Base-by-base conservation (phyloP, 1,140 invertebrate species). In the Eumaeus atala region DNA sequence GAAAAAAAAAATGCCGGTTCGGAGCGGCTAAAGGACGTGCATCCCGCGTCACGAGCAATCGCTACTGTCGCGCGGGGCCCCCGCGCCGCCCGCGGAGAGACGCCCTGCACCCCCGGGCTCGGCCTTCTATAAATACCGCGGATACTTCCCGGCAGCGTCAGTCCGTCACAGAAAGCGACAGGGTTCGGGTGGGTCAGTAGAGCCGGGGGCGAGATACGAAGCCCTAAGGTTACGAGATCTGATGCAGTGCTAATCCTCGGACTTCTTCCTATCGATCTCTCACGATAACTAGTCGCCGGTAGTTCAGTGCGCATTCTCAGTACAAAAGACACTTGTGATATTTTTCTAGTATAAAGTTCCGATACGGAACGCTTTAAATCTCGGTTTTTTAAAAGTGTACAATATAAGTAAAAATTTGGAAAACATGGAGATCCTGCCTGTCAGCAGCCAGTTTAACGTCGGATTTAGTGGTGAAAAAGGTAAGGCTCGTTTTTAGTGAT, bases 321-420 rank as follows among this genome's bases (percentile, higher is more conserved):
- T 87, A 87, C 85, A 88, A 87, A 87, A 86, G 76, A 83, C 72
- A 86, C 76, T 87, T 88, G 87, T 88, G 87, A 88, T 88, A 88
- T 87, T 87, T 85, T 86, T 77, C 72, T 77, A 81, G 74, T 77
- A 75, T 67, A 70, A 73, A 78, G 78, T 86, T 85, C 82, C 78
- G 75, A 48, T 58, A 58, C 74, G 76, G 76, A 80, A 80, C 77
- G 59, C 59, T 3, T 28, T 3, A 28, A 28, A 28, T 73, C 75
- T 72, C 66, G 67, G 71, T 71, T 67, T 74, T 72, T 69, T 71
- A 72, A 79, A 87, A 88, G 86, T 88, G 86, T 87, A 87, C 84
- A 85, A 86, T 79, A 83, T 87, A 85, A 86, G 82, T 78, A 82
- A 88, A 84, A 74, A 85, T 87, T 83, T 84, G 78, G 83, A 88